Evolutionary conservation across 2,888 invertebrate species (phyloP).

Genomic region (Amaurobius ferox): DNA sequence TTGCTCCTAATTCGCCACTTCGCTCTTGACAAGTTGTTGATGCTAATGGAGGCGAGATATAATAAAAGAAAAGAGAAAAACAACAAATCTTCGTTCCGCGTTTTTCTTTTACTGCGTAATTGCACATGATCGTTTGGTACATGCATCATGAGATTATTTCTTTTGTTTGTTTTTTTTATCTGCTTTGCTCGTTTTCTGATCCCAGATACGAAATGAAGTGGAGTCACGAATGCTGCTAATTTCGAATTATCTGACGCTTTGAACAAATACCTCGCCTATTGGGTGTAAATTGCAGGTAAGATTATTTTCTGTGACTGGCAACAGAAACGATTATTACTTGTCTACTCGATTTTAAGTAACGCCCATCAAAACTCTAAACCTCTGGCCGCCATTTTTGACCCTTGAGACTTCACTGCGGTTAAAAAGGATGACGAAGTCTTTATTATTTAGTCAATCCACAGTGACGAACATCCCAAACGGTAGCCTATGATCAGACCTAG

Average conservation of each 20-base stretch:
- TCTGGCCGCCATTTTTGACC: background rate
- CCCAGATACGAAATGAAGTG: conserved; percentile 42
- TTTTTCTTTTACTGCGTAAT: conserved; percentile 37
- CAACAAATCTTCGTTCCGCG: background rate
- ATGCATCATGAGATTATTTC: conserved; percentile 45
- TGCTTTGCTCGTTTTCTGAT: conserved; percentile 3
- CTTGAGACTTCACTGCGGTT: no score
- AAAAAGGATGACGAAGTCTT: no score
- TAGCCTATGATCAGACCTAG: no score
- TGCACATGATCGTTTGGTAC: conserved; percentile 57
- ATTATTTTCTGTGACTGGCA: conserved; percentile 59
- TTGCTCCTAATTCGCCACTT: conserved; percentile 60
- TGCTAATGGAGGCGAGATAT: conserved; percentile 5
- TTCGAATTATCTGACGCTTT: conserved; percentile 67
- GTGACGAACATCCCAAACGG: no score
- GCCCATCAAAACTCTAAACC: background rate
- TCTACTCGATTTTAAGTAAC: conserved; percentile 10
- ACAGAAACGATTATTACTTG: conserved; percentile 36
- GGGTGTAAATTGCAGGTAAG: conserved; percentile 65
- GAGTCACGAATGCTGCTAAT: conserved; percentile 67
- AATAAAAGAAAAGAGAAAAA: conserved; percentile 14
- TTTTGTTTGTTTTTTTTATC: conserved; percentile 21
- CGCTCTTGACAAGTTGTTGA: conserved; percentile 34
- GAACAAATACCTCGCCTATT: conserved; percentile 62
- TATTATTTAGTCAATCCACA: no score